phyloP scores from a whole-genome alignment of 2,113 vertebrate species.

The Percina caprodes region DNA sequence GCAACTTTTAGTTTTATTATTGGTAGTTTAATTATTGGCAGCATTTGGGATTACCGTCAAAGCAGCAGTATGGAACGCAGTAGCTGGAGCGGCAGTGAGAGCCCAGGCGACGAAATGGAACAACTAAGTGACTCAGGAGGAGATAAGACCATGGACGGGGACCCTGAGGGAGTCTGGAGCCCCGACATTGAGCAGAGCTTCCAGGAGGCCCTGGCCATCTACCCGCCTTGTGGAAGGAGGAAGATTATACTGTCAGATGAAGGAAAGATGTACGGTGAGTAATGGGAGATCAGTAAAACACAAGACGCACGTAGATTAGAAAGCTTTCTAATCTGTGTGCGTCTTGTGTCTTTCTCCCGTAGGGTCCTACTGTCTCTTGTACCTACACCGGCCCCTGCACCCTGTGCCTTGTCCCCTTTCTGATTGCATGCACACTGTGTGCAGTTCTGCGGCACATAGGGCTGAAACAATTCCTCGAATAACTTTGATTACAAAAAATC shows the following conservation, averaged over 20 bases:
- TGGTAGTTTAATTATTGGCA: neutral
- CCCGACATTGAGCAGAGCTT: conserved; percentile 99
- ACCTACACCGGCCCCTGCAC: no score
- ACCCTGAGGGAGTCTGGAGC: conserved; percentile 98
- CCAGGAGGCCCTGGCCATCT: conserved; percentile 98
- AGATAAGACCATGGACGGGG: conserved; percentile 97
- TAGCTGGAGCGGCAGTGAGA: conserved; percentile 99
- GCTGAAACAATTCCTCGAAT: no score
- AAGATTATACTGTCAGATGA: conserved; percentile 99
- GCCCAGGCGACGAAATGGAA: conserved; percentile 95
- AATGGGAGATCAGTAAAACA: neutral
- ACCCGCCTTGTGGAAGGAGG: conserved; percentile 96
- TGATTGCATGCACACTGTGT: no score
- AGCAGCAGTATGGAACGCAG: conserved; percentile 89
- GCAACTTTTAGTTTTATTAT: neutral
- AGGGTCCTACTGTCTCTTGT: no score
- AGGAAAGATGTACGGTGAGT: conserved; percentile 99
- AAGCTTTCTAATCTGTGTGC: no score
- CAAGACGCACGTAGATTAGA: no score
- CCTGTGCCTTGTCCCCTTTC: no score
- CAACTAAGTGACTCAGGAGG: conserved; percentile 94
- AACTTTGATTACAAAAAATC: no score
- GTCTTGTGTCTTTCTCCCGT: no score
- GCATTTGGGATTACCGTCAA: neutral
- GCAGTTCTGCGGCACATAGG: no score